Evolutionary conservation across 2,888 invertebrate species (phyloP), one percentile per base, ranked within the genome.

Genomic region (Pecten maximus): DNA sequence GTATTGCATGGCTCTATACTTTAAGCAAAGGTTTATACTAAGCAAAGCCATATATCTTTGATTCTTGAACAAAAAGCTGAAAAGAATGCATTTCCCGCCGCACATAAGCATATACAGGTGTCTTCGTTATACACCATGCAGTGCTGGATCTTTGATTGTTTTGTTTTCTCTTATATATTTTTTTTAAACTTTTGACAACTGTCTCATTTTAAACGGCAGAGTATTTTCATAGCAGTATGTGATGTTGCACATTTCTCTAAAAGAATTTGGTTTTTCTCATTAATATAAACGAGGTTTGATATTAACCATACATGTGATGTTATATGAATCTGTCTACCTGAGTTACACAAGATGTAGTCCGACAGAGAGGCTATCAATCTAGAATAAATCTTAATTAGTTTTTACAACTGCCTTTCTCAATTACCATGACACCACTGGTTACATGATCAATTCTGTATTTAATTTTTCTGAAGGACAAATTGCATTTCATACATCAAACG

Each of bases 11-110:
- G 10, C 74, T 35, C 74, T 35, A 74, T 28, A 35, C 16, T 35
- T 74, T 35, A 74, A 74, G 74, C 35, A 74, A 74, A 74, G 28
- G 35, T 74, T 74, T 74, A 74, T 35, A 74, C 74, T 74, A 74
- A 74, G 74, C 74, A 35, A 28, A 35, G 74, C 35, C 35, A 35
- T 74, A 28, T 74, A 74, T 74, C n/a, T 74, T 74, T 19, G 23
- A n/a, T 54, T 1, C n/a, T 54, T n/a, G 23, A n/a, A 54, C 19
- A 54, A 54, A 54, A 54, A n/a, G 3, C 74, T 74, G 74, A 74
- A 74, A 19, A 54, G 54, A 54, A 54, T 54, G 54, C 54, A 54
- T 54, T 54, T 74, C 74, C 16, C 10, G 74, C 8, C 74, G 10
- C 74, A 74, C 35, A 12, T 35, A 74, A 28, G 35, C 74, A 23